Base-by-base conservation (phyloP, 1,140 invertebrate species). In the Olivierus martensii region DNA sequence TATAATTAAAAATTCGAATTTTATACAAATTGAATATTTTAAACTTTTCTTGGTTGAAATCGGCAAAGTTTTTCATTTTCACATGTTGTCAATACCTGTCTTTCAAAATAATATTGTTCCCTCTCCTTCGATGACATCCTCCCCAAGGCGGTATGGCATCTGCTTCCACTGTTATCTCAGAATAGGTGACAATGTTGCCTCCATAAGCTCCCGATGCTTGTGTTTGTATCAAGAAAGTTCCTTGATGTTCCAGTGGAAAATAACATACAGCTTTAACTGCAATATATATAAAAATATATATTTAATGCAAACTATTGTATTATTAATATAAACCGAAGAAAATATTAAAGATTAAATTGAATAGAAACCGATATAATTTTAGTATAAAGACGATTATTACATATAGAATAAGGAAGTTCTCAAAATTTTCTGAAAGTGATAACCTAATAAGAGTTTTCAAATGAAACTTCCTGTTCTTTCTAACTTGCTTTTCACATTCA, bases 61-160 rank as follows among this genome's bases (percentile, higher is more conserved):
- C n/a, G n/a, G n/a, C n/a, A n/a, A n/a, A n/a, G n/a, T n/a, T n/a
- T n/a, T n/a, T n/a, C n/a, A n/a, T 49, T 12, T 38, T n/a, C n/a
- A n/a, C n/a, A n/a, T n/a, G n/a, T 19, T 9, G 9, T 21, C 42
- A 47, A 50, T 46, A 58, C 57, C 43, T 52, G 67, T 79, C 75
- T 56, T 74, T 75, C 28, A 82, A 69, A 37, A 82, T 72, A 53
- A 81, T 76, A 59, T 78, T 79, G 62, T 78, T 75, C 37, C 74
- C 77, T 39, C 77, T 67, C 45, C 75, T 70, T 55, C 69, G 69
- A 60, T 80, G 75, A 57, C 80, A 82, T 52, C 73, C 72, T 3
- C 80, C 80, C 79, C 79, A 82, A 35, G 79, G 76, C 9, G 79
- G 77, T 59, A 81, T 80, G 11, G 78, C 71, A 57, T 78, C 78